These are phyloP conservation scores for Mastomys natalensis DNA, from an alignment of 2,113 vertebrate species.

Conservation along the genomic window DNA sequence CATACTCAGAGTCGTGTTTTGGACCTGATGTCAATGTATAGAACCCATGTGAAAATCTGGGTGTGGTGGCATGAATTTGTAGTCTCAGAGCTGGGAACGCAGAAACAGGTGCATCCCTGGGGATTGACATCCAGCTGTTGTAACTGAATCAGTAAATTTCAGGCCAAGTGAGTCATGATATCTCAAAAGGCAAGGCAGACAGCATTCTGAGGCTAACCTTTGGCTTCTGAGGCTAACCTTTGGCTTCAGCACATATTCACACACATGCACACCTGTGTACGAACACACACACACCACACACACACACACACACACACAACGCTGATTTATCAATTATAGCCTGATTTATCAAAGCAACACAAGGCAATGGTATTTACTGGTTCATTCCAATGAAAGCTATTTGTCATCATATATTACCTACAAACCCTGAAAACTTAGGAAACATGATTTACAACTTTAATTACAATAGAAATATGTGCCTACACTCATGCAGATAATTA, in stretches of 20 bases:
- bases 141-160: background rate
- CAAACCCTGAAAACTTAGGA: background rate
- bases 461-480: slow-evolving; percentile 40
- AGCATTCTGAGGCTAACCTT: background rate
- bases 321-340: background rate
- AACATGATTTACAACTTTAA: slow-evolving; percentile 44
- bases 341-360: background rate
- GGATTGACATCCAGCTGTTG: background rate
- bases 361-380: background rate
- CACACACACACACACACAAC: background rate
- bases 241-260: no score
- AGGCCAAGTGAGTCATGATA: background rate
- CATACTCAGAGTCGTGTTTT: background rate
- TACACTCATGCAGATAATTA: slow-evolving; percentile 8
- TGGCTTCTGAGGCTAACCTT: background rate
- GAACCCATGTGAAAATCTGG: background rate
- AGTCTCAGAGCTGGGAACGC: background rate
- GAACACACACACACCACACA: background rate
- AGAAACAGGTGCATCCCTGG: background rate
- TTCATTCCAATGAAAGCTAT: background rate
- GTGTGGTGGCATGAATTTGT: background rate
- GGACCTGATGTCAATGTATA: background rate
- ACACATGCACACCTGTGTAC: background rate
- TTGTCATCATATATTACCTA: background rate
- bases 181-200: background rate